phyloP scores from a whole-genome alignment of 2,888 invertebrate species.

The Nymphalis c-album region DNA sequence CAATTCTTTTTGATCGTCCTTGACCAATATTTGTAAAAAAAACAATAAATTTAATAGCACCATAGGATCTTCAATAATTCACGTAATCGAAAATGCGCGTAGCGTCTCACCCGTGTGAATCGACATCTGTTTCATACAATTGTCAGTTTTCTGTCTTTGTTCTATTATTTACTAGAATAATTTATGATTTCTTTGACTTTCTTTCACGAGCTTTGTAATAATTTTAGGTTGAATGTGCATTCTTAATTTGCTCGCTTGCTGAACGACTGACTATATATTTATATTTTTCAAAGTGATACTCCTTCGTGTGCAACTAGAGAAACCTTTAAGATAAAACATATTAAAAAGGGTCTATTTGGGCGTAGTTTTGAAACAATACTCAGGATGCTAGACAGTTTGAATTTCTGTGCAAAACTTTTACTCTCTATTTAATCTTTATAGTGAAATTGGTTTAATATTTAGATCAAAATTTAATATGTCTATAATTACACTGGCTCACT shows the following conservation, averaged over 20 bases:
- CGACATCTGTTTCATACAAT: slow-evolving; percentile 13
- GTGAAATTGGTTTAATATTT: too few species aligned
- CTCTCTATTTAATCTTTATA: too few species aligned
- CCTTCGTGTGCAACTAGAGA: too few species aligned
- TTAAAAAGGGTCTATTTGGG: too few species aligned
- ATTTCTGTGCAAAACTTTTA: too few species aligned
- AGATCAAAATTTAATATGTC: too few species aligned
- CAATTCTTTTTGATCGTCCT: background rate
- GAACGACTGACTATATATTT: background rate
- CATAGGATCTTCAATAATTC: slow-evolving; percentile 5
- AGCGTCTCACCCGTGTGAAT: slow-evolving; percentile 12
- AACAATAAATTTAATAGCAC: background rate
- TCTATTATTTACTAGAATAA: slow-evolving; percentile 14
- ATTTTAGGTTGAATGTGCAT: background rate
- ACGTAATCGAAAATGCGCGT: slow-evolving; percentile 9
- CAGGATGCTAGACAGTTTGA: too few species aligned
- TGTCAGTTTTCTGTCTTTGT: slow-evolving; percentile 3
- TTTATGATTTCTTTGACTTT: slow-evolving; percentile 16
- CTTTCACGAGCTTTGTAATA: background rate
- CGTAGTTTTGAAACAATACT: too few species aligned
- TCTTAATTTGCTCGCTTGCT: background rate
- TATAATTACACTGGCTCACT: too few species aligned
- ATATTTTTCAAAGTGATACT: background rate
- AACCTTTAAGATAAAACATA: too few species aligned
- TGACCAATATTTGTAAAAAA: background rate